Evolutionary conservation across 92 coral and sea anemone genomes (phyloP).

Genomic region (Phenganax marumi): DNA sequence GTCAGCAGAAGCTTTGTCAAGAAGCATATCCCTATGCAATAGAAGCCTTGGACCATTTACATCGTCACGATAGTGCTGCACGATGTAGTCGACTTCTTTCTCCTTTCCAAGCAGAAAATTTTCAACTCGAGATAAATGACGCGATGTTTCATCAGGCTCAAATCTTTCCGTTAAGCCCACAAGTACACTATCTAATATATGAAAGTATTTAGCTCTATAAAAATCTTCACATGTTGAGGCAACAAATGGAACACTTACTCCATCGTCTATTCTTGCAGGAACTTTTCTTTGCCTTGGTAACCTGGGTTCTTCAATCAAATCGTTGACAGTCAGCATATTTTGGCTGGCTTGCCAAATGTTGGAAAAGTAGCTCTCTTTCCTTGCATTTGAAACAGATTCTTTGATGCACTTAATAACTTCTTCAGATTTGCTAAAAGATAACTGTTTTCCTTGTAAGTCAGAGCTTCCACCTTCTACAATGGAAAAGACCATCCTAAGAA

Average conservation of each 20-base stretch:
- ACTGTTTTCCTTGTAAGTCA: slow-evolving; percentile 42
- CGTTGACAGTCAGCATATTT: slow-evolving; percentile 11
- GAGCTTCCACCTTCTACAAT: slow-evolving; percentile 43
- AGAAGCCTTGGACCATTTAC: slow-evolving; percentile 40
- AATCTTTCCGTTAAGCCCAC: slow-evolving; percentile 34
- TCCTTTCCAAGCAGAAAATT: slow-evolving; percentile 37
- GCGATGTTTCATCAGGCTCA: slow-evolving; percentile 39
- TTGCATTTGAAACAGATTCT: slow-evolving; percentile 34
- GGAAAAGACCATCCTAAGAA: slow-evolving; percentile 36
- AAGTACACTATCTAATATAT: slow-evolving; percentile 31
- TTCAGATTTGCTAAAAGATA: slow-evolving; percentile 38
- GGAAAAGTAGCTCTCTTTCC: slow-evolving; percentile 22
- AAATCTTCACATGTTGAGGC: slow-evolving; percentile 35
- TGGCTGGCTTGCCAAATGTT: slow-evolving; percentile 35
- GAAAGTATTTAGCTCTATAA: slow-evolving; percentile 27
- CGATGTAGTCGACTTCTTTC: slow-evolving; percentile 21
- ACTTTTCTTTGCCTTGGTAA: neutral
- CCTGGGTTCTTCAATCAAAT: slow-evolving; percentile 25
- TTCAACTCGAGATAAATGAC: slow-evolving; percentile 34
- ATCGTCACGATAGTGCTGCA: slow-evolving; percentile 37
- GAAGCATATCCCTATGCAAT: slow-evolving; percentile 37
- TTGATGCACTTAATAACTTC: slow-evolving; percentile 34
- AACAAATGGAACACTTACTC: slow-evolving; percentile 9
- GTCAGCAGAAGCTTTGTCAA: slow-evolving; percentile 38
- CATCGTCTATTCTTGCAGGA: slow-evolving; percentile 18